Conservation (phyloP, 2,797 vertebrate species). For the Gallinago nigripennis region DNA sequence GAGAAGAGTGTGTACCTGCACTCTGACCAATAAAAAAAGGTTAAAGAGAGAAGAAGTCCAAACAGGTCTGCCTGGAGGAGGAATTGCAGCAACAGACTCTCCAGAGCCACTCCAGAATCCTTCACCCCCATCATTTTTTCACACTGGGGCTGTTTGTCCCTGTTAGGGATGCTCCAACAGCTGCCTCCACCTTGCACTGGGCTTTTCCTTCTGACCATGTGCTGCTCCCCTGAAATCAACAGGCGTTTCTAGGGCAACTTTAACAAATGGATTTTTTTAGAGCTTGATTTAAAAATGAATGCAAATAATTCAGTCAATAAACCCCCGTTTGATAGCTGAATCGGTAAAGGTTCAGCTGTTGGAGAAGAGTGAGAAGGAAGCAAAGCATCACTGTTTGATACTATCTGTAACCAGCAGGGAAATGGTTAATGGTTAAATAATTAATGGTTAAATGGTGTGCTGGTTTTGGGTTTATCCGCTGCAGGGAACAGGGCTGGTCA, state of each 20-base stretch:
- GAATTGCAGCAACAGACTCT: not conserved
- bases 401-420: not conserved
- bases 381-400: not conserved
- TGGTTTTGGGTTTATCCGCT: not conserved
- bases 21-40: not conserved
- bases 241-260: not conserved
- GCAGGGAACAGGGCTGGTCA: not conserved
- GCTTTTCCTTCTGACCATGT: not conserved
- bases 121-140: not conserved
- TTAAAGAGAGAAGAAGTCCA: not conserved
- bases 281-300: not conserved
- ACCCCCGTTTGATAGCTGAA: accelerated
- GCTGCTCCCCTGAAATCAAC: not conserved
- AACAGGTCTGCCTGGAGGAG: not conserved
- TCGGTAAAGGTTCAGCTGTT: not conserved
- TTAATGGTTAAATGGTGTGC: not conserved
- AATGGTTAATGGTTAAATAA: not conserved
- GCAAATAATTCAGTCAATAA: not conserved
- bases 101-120: not conserved
- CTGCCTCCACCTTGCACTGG: not conserved
- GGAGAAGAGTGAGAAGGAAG: not conserved
- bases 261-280: not conserved
- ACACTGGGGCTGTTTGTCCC: not conserved
- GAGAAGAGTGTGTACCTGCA: not conserved
- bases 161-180: not conserved